Base-by-base conservation (phyloP, 2,797 vertebrate genomes). In the Myoxocephalus aenaeus region DNA sequence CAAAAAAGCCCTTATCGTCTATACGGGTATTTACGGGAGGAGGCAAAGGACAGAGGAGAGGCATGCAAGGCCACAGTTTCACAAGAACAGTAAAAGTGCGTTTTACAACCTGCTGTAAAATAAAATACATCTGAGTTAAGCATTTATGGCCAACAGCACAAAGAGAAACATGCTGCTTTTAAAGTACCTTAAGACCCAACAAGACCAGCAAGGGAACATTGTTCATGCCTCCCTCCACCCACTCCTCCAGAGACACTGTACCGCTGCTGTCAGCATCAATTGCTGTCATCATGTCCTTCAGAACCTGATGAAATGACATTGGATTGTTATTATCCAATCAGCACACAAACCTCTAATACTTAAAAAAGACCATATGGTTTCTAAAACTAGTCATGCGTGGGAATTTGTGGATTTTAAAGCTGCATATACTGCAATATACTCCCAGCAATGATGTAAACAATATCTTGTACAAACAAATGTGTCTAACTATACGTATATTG, bases 221-320 rank as follows among this genome's bases (percentile, higher is more conserved):
- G 91, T 97, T 98, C 92, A 97, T 96, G 29, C 97, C 97, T 0
- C 97, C 97, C 17, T 96, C 95, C 57, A 98, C 95, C 97, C 97
- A 99, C 90, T 99, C 97, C 0, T 96, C 92, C 80, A 97, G 93
- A 9, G 97, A 98, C 65, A 99, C 97, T 0, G 96, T 96, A 48
- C 96, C 97, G 3, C 95, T 97, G 91, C 95, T 95, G 68, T 99
- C 97, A 2, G 95, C 96, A 79, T 99, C 97, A 2, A 99, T 96
- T 0, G 96, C 96, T 22, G 93, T 96, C 97, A 98, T 98, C 97
- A 99, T 98, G 88, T 98, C 96, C 89, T 97, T 96, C 83, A 98
- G 93, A 77, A 98, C 97, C 97, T 99, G 93, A 42, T 64, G 61
- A 69, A 57, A 82, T 50, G 15, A 79, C 34, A 90, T 67, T 27